A percentile compares a stretch with the other conserved stretches of the same genome.
phyloP scores from a whole-genome alignment of 2,113 vertebrate genomes.

The Heptranchias perlo region DNA sequence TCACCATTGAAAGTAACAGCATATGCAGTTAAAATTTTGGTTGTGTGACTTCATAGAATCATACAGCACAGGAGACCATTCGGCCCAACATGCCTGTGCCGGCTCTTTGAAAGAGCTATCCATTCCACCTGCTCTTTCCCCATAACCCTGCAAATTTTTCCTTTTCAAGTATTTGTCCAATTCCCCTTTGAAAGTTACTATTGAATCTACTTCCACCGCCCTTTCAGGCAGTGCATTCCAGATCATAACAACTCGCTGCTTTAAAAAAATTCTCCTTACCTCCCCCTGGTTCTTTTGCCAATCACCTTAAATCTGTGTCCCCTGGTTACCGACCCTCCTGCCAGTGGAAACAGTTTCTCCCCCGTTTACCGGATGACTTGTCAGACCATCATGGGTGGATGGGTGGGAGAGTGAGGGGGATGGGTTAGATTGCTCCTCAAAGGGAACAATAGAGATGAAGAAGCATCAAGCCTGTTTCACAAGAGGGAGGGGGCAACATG shows the following conservation, averaged over 20 bases:
- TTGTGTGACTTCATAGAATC: not conserved
- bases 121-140: not conserved
- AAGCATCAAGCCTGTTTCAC: no score
- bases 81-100: not conserved
- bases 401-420: not conserved
- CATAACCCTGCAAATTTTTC: not conserved
- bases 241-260: not conserved
- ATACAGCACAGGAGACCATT: not conserved
- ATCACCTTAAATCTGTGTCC: not conserved
- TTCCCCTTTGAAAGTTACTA: not conserved
- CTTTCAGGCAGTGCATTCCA: not conserved
- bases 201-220: not conserved
- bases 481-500: no score
- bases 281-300: not conserved
- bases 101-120: not conserved
- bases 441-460: not conserved
- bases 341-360: not conserved
- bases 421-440: not conserved
- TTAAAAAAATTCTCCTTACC: not conserved
- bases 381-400: not conserved
- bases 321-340: not conserved
- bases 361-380: not conserved
- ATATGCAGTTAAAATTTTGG: not conserved
- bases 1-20: not conserved
- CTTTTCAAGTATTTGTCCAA: not conserved